These are phyloP conservation scores for Drosophila monieri DNA, from an alignment of 2,888 invertebrate species.

Conservation along the genomic window DNA sequence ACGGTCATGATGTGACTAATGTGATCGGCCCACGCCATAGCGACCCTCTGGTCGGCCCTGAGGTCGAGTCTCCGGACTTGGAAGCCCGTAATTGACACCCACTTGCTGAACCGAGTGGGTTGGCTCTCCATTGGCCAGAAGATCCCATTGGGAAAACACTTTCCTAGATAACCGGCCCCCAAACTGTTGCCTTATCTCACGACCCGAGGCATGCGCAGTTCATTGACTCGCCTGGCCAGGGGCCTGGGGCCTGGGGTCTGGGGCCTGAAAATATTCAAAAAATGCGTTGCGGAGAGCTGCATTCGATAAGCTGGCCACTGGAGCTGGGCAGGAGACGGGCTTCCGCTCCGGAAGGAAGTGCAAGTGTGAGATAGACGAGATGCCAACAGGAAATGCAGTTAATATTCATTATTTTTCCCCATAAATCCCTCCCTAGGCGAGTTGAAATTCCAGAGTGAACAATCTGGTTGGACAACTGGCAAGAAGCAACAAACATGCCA, in stretches of 20 bases:
- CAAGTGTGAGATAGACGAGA: constrained; percentile 60
- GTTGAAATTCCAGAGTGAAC: constrained; percentile 50
- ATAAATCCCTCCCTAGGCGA: constrained; percentile 37
- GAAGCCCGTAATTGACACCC: constrained; percentile 78
- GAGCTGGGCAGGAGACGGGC: constrained; percentile 30
- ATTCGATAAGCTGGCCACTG: constrained; percentile 67
- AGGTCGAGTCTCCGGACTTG: too few relatives aligned
- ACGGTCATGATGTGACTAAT: constrained; percentile 62
- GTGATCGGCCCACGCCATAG: constrained; percentile 67
- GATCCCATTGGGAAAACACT: constrained; percentile 36
- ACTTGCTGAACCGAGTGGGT: constrained; percentile 51
- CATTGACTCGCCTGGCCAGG: constrained; percentile 52
- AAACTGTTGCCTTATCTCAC: constrained; percentile 60
- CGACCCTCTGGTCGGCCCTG: constrained; percentile 13
- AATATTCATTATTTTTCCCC: constrained; percentile 64
- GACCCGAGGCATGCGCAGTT: constrained; percentile 66
- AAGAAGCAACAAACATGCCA: constrained; percentile 22
- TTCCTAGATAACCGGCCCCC: constrained; percentile 33
- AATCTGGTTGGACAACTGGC: constrained; percentile 38
- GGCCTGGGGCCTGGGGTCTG: too few relatives aligned
- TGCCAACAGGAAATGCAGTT: constrained; percentile 74
- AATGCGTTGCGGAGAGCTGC: constrained; percentile 52
- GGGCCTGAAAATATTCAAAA: constrained; percentile 54
- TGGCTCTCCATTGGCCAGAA: constrained; percentile 39
- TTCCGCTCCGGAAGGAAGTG: constrained; percentile 77